phyloP scores from a whole-genome alignment of 2,797 vertebrate species.

The Lacerta agilis region DNA sequence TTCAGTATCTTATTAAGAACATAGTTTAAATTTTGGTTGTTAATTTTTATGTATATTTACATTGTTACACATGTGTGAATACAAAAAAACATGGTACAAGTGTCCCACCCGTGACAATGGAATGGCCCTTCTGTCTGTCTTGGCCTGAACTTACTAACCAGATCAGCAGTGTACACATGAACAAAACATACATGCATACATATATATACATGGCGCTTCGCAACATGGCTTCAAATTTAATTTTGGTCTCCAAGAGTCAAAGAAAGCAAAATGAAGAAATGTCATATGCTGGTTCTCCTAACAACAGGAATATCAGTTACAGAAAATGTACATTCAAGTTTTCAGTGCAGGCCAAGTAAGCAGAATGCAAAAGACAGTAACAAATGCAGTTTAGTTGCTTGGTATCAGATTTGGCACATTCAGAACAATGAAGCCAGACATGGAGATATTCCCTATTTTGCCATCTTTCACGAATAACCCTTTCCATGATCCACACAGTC shows the following conservation, averaged over 20 bases:
- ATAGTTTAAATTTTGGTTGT: too few species aligned
- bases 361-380: neutral
- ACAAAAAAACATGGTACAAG: too few species aligned
- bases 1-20: too few species aligned
- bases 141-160: neutral
- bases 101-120: too few species aligned
- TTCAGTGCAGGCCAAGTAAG: neutral
- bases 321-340: neutral
- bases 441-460: conserved; percentile 31
- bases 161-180: neutral
- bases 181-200: neutral
- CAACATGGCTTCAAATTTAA: neutral
- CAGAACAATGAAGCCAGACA: conserved; percentile 32
- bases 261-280: fast-evolving
- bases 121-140: neutral
- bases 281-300: neutral
- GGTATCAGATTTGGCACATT: conserved; percentile 55
- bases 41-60: too few species aligned
- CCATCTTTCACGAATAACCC: conserved; percentile 10
- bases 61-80: too few species aligned
- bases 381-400: conserved; percentile 29
- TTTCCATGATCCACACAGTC: conserved; percentile 37
- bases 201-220: fast-evolving
- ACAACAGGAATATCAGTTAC: neutral
- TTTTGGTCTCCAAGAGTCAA: fast-evolving